Evolutionary conservation across 2,797 vertebrate species (phyloP).

Genomic region (Gymnodraco acuticeps): DNA sequence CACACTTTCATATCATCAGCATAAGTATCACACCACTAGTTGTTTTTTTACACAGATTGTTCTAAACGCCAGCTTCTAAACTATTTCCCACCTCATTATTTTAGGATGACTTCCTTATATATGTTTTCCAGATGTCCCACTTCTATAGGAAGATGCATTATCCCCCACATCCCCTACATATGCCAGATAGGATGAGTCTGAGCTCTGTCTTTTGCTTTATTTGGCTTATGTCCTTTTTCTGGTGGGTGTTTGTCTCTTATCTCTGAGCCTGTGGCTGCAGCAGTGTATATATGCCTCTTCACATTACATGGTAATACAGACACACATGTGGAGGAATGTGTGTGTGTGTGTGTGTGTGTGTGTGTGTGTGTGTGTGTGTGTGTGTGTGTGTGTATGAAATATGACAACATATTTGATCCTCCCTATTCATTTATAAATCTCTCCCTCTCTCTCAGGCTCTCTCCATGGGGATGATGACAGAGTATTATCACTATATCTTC

Average conservation of each 20-base stretch:
- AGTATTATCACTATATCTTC: slow-evolving; percentile 99
- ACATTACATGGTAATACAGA: slow-evolving; percentile 52
- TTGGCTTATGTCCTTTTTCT: slow-evolving; percentile 31
- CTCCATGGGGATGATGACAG: slow-evolving; percentile 99
- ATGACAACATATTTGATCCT: slow-evolving; percentile 46
- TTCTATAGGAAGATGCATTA: slow-evolving; percentile 10
- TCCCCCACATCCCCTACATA: slow-evolving; percentile 15
- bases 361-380: too few species aligned
- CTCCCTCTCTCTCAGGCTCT: slow-evolving; percentile 85
- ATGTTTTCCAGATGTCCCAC: slow-evolving; percentile 29
- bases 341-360: neutral
- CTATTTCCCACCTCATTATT: neutral
- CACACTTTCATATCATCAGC: slow-evolving; percentile 27
- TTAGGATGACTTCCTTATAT: neutral
- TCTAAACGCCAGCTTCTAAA: slow-evolving; percentile 8
- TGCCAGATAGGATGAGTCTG: slow-evolving; percentile 22
- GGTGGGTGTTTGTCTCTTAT: slow-evolving; percentile 45
- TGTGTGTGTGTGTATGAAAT: slow-evolving; percentile 19
- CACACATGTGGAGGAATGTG: slow-evolving; percentile 27
- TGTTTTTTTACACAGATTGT: neutral
- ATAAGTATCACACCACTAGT: neutral
- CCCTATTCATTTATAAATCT: slow-evolving; percentile 51
- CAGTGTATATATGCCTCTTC: slow-evolving; percentile 50
- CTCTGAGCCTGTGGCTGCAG: slow-evolving; percentile 42
- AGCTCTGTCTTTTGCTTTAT: slow-evolving; percentile 33